phyloP scores from a whole-genome alignment of 2,888 invertebrate species.

The Hirtodrosophila confusa region DNA sequence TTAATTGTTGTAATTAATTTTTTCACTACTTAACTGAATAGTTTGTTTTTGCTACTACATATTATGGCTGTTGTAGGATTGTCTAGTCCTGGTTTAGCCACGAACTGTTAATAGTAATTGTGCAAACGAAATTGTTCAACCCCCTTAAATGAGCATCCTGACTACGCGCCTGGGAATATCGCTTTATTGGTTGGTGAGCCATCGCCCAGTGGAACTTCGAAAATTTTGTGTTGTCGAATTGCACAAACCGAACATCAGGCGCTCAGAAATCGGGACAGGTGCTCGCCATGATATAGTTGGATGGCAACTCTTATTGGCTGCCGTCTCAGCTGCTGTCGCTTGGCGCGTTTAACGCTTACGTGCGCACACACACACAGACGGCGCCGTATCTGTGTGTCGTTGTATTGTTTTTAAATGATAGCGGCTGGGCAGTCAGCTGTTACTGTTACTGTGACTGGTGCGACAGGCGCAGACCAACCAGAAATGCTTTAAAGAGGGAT shows the following conservation, averaged over 20 bases:
- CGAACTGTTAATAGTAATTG: not conserved
- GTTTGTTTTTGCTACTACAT: too few relatives aligned
- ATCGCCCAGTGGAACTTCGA: constrained; percentile 82
- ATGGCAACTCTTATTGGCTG: constrained; percentile 83
- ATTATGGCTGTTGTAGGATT: too few relatives aligned
- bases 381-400: constrained; percentile 11
- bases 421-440: constrained; percentile 74
- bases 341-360: constrained; percentile 53
- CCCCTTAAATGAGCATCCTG: not conserved
- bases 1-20: not conserved
- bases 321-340: constrained; percentile 65
- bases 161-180: constrained; percentile 58
- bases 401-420: constrained; percentile 73
- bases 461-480: constrained; percentile 80
- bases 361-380: constrained; percentile 43
- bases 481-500: constrained; percentile 77
- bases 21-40: not conserved
- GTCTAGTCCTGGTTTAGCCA: not conserved
- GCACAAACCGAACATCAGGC: constrained; percentile 82
- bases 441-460: constrained; percentile 75
- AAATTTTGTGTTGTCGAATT: constrained; percentile 85
- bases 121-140: not conserved
- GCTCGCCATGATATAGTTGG: constrained; percentile 82
- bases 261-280: constrained; percentile 62
- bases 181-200: constrained; percentile 80